Base-by-base conservation (phyloP, 2,113 vertebrate species). In the Tricholaema leucomelas region DNA sequence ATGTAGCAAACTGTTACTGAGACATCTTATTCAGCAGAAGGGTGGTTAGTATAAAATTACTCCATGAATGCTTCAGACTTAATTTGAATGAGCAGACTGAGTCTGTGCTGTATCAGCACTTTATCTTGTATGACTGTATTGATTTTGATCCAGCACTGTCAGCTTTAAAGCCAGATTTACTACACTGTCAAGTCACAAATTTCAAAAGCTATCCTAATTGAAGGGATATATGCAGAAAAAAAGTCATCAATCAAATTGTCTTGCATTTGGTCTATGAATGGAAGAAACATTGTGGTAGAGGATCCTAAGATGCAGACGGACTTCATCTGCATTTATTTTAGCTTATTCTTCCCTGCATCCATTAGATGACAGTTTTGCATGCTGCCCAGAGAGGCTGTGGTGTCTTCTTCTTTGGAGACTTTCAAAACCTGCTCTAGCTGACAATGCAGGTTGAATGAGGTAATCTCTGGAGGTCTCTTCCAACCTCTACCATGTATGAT, bases 141-240 rank as follows among this genome's bases (percentile, higher is more conserved):
- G 93, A 76, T 95, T 94, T 76, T 59, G 78, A 82, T 92, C 67
- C 67, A 76, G 71, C 7, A 2, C 46, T 67, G 60, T 87, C 85
- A 92, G 64, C 67, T 91, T 80, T 92, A 89, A 54, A 90, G 75
- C 25, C 72, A 87, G 60, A 87, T 95, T 92, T 92, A 87, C 78
- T 82, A 19, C 48, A 42, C 52, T 66, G 67, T 91, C 64, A 80
- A 52, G 56, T 46, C 85, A 66, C 63, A 91, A 55, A 85, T 66
- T 91, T 92, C 63, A 94, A 69, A 92, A 89, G 60, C 60, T 87
- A 5, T 87, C 81, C 84, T 76, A 88, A 79, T 40, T 92, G 74
- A 92, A 66, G 48, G 30, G 30, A 85, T 89, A 79, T 19, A 55
- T n/a, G 63, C 23, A 76, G 59, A 91, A 70, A 44, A 48, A 84